A percentile compares a stretch with the other conserved stretches of the same genome.
phyloP scores from a whole-genome alignment of 1,140 invertebrate genomes.

The Hyphantria cunea region DNA sequence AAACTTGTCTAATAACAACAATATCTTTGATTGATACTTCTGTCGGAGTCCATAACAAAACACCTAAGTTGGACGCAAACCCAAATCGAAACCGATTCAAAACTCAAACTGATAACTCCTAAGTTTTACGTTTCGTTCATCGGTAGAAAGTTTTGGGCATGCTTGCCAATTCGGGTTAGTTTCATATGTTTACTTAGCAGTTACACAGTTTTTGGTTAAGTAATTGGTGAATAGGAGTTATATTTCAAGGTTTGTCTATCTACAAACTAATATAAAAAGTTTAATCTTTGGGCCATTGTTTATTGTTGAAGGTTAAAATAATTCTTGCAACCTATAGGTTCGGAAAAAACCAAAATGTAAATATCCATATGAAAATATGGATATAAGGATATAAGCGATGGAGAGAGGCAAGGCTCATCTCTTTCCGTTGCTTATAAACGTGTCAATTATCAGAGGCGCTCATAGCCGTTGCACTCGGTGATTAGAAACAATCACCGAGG shows the following conservation, averaged over 20 bases:
- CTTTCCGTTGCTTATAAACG: too few relatives aligned
- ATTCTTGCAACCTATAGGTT: too few relatives aligned
- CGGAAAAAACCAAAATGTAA: too few relatives aligned
- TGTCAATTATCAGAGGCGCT: too few relatives aligned
- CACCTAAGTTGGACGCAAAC: constrained; percentile 21
- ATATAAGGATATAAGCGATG: too few relatives aligned
- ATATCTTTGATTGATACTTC: constrained; percentile 27
- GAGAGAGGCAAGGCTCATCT: too few relatives aligned
- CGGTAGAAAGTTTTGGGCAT: constrained; percentile 18
- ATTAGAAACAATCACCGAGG: too few relatives aligned
- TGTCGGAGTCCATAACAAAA: constrained; percentile 25
- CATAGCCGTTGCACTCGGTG: too few relatives aligned
- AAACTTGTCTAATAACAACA: constrained; percentile 23
- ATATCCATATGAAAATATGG: too few relatives aligned
- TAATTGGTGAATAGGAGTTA: constrained; percentile 15
- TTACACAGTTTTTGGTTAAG: constrained; percentile 27
- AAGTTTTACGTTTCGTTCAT: constrained; percentile 32
- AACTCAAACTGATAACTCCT: constrained; percentile 20
- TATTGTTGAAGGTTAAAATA: too few relatives aligned
- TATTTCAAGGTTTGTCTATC: constrained; percentile 6
- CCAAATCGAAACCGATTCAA: constrained; percentile 26
- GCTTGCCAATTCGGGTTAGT: constrained; percentile 25
- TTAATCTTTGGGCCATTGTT: neutral
- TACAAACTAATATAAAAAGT: neutral
- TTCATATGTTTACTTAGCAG: constrained; percentile 16